A percentile compares a stretch with the other conserved stretches of the same genome.
Conservation (phyloP, 1,140 invertebrate genomes). For the Rhynchophorus ferrugineus region DNA sequence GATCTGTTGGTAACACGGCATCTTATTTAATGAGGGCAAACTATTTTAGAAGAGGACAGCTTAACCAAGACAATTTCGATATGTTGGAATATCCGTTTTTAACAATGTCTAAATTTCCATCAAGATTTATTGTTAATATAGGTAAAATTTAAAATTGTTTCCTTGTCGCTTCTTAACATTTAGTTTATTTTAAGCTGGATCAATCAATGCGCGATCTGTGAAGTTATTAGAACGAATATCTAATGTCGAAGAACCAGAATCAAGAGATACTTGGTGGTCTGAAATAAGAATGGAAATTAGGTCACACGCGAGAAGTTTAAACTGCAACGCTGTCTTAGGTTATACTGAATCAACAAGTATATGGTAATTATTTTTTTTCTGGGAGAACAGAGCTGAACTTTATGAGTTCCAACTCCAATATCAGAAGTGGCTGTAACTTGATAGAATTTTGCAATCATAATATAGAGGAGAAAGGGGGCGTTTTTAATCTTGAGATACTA, state of each 20-base stretch:
- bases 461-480: neutral
- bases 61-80: conserved; percentile 46
- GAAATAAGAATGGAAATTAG: conserved; percentile 90
- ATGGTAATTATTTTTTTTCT: conserved; percentile 51
- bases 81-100: conserved; percentile 94
- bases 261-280: conserved; percentile 88
- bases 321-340: conserved; percentile 89
- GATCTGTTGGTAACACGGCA: conserved; percentile 35
- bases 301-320: conserved; percentile 81
- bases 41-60: conserved; percentile 27
- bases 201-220: conserved; percentile 78
- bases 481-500: too few species aligned
- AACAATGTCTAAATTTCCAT: conserved; percentile 83
- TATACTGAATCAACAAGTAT: conserved; percentile 86
- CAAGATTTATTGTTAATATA: conserved; percentile 80
- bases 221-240: conserved; percentile 78
- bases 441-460: conserved; percentile 20
- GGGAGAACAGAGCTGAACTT: neutral
- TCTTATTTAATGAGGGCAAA: conserved; percentile 30
- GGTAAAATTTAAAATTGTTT: conserved; percentile 48
- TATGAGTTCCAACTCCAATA: conserved; percentile 8
- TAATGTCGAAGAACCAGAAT: conserved; percentile 79
- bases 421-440: conserved; percentile 17
- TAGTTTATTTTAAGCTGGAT: conserved; percentile 53
- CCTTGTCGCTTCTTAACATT: neutral